phyloP scores from a whole-genome alignment of 2,888 invertebrate species.

The Microchrysa polita region DNA sequence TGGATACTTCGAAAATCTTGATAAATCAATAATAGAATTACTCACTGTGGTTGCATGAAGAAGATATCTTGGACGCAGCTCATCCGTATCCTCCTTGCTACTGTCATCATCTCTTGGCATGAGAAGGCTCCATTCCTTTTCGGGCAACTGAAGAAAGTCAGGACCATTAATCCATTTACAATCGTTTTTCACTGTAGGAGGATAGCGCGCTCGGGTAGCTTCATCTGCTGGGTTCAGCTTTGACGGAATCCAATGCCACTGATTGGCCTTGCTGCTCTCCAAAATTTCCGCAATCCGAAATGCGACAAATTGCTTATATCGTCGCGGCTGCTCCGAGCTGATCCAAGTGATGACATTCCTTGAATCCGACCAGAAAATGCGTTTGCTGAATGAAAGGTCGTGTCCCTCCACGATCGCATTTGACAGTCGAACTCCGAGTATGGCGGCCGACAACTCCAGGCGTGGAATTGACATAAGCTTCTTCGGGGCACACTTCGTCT shows the following conservation, averaged over 20 bases:
- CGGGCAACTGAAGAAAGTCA: conserved; percentile 5
- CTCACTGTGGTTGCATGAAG: background rate
- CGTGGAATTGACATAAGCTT: too few species aligned
- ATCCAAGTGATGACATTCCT: conserved; percentile 4
- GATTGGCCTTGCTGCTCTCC: too few species aligned
- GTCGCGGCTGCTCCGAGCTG: too few species aligned
- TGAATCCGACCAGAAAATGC: background rate
- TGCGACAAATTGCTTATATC: conserved; percentile 20
- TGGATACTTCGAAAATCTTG: conserved; percentile 13
- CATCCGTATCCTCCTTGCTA: too few species aligned
- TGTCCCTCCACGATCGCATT: conserved; percentile 24
- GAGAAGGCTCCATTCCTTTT: too few species aligned
- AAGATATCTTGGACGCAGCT: too few species aligned
- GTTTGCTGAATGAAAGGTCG: conserved; percentile 10
- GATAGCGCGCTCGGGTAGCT: background rate
- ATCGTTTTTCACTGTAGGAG: background rate
- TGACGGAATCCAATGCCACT: too few species aligned
- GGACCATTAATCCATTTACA: conserved; percentile 1
- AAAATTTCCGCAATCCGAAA: too few species aligned
- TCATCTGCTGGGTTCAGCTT: too few species aligned
- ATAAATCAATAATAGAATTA: conserved; percentile 1
- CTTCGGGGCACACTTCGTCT: too few species aligned
- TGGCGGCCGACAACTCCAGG: conserved; percentile 48
- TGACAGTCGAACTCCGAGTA: conserved; percentile 45
- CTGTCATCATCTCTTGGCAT: too few species aligned